A percentile compares a stretch with the other conserved stretches of the same genome.
Conservation (phyloP, 2,888 invertebrate genomes). For the Resseliella maxima region DNA sequence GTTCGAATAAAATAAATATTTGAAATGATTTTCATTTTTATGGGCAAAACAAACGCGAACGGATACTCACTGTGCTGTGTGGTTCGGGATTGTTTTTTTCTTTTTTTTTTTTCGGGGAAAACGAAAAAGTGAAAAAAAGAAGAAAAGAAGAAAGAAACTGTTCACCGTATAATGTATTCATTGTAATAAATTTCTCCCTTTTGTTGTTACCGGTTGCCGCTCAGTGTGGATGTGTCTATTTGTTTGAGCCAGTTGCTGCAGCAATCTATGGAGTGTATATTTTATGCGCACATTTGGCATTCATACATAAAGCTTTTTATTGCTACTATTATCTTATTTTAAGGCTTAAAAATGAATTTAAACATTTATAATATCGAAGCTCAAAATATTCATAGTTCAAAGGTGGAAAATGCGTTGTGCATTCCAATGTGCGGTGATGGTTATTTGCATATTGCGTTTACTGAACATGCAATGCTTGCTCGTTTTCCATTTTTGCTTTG, state of each 20-base stretch:
- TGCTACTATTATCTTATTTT: conserved; percentile 48
- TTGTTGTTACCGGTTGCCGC: conserved; percentile 14
- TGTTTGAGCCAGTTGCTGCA: neutral
- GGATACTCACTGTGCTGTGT: neutral
- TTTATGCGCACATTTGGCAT: conserved; percentile 44
- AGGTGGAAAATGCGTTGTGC: conserved; percentile 15
- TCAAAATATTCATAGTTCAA: neutral
- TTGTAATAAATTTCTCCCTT: conserved; percentile 33
- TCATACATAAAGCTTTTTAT: conserved; percentile 29
- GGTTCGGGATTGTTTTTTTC: neutral
- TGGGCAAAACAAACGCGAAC: conserved; percentile 16
- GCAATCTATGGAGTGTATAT: conserved; percentile 4
- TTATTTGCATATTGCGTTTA: neutral
- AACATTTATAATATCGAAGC: conserved; percentile 31
- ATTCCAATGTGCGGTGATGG: neutral
- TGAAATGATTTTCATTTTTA: conserved; percentile 53
- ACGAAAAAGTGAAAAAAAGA: no score
- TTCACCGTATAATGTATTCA: conserved; percentile 39
- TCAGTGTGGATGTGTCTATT: neutral
- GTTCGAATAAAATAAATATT: conserved; percentile 51
- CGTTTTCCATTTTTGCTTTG: no score
- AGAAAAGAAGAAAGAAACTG: no score
- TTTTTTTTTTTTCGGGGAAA: neutral
- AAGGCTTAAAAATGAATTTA: conserved; percentile 51
- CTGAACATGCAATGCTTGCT: neutral